A percentile compares a stretch with the other conserved stretches of the same genome.
Conservation (phyloP, 2,797 vertebrate genomes). For the Eospalax fontanierii region DNA sequence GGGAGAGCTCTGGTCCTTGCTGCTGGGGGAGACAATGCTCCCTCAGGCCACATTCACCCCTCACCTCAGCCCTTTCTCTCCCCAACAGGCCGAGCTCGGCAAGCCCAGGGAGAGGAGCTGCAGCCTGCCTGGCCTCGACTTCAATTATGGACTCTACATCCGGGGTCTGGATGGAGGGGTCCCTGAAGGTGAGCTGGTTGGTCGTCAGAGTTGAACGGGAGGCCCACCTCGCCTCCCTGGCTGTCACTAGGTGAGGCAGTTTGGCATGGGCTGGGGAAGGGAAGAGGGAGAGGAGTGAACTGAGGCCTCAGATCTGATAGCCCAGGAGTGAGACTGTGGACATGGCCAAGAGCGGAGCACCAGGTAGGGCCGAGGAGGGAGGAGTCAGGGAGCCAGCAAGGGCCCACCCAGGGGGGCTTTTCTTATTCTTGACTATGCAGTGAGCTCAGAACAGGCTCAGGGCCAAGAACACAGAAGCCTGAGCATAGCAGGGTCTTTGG, state of each 20-base stretch:
- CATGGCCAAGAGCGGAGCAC: neutral
- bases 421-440: accelerated
- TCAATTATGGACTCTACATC: conserved; percentile 89
- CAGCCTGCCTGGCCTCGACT: conserved; percentile 90
- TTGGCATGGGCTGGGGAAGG: neutral
- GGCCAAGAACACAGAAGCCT: too few species aligned
- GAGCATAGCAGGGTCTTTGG: too few species aligned
- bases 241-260: neutral
- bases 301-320: neutral
- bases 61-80: conserved; percentile 39
- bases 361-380: neutral
- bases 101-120: conserved; percentile 89
- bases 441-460: neutral
- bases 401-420: neutral
- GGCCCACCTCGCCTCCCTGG: too few species aligned
- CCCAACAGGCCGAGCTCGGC: conserved; percentile 90
- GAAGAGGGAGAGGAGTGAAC: accelerated
- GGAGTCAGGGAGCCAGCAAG: neutral
- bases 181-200: conserved; percentile 89
- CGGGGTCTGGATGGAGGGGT: conserved; percentile 91
- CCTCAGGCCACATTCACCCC: neutral
- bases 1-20: accelerated
- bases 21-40: neutral
- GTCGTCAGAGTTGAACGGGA: neutral
- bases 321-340: neutral